A percentile compares a stretch with the other conserved stretches of the same genome.
Evolutionary conservation across 2,113 vertebrate genomes (phyloP).

Genomic region (Paralichthys olivaceus): DNA sequence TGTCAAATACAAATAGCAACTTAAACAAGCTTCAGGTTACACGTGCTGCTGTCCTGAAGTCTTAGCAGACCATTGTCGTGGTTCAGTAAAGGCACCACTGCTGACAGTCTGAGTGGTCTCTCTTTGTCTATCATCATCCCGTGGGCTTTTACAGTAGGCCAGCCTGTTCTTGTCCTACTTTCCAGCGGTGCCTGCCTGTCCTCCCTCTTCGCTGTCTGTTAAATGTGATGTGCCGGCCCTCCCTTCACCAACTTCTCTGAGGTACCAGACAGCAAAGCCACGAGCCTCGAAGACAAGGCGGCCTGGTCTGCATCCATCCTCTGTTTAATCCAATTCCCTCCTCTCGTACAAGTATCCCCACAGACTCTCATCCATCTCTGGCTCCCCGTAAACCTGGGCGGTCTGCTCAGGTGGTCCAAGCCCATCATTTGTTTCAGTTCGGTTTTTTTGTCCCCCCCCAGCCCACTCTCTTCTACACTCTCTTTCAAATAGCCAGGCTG

Average conservation of each 20-base stretch:
- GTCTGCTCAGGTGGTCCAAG: constrained; percentile 46
- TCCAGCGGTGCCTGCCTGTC: constrained; percentile 31
- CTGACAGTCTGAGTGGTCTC: constrained; percentile 59
- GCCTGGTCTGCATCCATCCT: constrained; percentile 64
- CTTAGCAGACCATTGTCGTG: background rate
- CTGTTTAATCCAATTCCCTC: constrained; percentile 64
- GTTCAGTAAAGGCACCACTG: constrained; percentile 14
- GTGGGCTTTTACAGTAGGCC: constrained; percentile 69
- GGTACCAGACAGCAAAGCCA: constrained; percentile 44
- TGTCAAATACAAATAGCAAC: constrained; percentile 22
- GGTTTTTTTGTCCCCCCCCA: constrained; percentile 5
- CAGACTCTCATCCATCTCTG: constrained; percentile 58
- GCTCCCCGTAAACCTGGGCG: constrained; percentile 43
- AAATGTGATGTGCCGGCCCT: constrained; percentile 54
- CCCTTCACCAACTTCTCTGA: constrained; percentile 46
- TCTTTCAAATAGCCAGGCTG: constrained; percentile 34
- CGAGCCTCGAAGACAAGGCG: constrained; percentile 13
- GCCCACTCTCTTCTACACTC: constrained; percentile 16
- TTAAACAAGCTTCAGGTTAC: background rate
- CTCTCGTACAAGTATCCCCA: constrained; percentile 39
- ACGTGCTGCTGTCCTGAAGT: too few relatives aligned
- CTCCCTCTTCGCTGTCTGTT: constrained; percentile 54
- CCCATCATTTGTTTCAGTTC: constrained; percentile 61
- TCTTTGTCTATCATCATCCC: constrained; percentile 64
- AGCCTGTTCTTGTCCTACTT: constrained; percentile 73